Evolutionary conservation across 2,888 invertebrate genomes (phyloP).

Genomic region (Ceraclea dissimilis): DNA sequence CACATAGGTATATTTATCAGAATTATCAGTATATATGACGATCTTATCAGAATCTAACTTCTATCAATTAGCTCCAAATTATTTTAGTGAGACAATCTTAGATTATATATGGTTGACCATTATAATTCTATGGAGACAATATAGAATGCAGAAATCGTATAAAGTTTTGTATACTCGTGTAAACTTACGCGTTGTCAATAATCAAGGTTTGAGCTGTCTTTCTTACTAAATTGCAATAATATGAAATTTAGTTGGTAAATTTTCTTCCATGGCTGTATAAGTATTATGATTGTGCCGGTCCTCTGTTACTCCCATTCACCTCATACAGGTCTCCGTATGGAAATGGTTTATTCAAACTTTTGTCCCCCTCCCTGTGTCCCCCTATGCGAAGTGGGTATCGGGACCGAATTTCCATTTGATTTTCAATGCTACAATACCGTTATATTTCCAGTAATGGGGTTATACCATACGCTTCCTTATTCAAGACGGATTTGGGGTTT

Average conservation of each 20-base stretch:
- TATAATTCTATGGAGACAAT: too few species aligned
- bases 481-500: conserved; percentile 5
- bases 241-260: background rate
- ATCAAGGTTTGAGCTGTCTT: too few species aligned
- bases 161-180: too few species aligned
- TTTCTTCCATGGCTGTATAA: background rate
- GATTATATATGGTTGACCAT: too few species aligned
- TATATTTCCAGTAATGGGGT: conserved; percentile 17
- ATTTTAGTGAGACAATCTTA: too few species aligned
- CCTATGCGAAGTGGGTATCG: conserved; percentile 20
- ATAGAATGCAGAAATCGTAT: too few species aligned
- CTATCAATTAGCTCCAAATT: too few species aligned
- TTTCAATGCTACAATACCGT: conserved; percentile 22
- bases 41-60: too few species aligned
- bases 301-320: background rate
- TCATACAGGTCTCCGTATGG: conserved; percentile 22
- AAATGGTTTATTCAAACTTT: conserved; percentile 27
- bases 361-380: conserved; percentile 13
- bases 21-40: too few species aligned
- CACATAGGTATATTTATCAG: too few species aligned
- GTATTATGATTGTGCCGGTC: background rate
- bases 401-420: conserved; percentile 25
- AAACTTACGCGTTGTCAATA: too few species aligned
- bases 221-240: too few species aligned
- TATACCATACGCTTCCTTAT: background rate